These are phyloP conservation scores for Eumacrocentrus americanus DNA, from an alignment of 2,888 invertebrate species.

Conservation along the genomic window DNA sequence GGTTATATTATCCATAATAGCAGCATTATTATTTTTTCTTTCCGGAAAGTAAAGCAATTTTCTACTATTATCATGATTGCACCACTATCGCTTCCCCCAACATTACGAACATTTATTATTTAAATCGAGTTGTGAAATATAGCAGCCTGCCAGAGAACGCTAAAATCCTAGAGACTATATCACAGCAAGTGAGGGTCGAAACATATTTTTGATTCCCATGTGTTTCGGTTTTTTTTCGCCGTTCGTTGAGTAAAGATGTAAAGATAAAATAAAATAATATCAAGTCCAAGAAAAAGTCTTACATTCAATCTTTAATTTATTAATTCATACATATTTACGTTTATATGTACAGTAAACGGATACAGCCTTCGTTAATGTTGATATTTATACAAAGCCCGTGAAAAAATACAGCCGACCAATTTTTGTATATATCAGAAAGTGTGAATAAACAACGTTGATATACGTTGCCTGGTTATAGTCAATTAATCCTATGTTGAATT, in stretches of 20 bases:
- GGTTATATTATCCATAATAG: not conserved
- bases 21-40: not conserved
- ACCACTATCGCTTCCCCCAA: too few species aligned
- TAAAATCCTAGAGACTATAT: too few species aligned
- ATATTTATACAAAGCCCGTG: slow-evolving; percentile 59
- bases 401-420: slow-evolving; percentile 57
- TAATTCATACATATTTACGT: slow-evolving; percentile 8
- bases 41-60: too few species aligned
- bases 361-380: slow-evolving; percentile 42
- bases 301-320: not conserved
- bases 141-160: too few species aligned
- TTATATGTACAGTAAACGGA: slow-evolving; percentile 44
- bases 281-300: too few species aligned
- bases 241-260: not conserved
- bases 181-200: too few species aligned
- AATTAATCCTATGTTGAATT: slow-evolving; percentile 12
- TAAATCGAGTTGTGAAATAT: too few species aligned
- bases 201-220: too few species aligned
- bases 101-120: too few species aligned
- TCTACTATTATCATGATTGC: not conserved
- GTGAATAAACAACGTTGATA: slow-evolving; percentile 15
- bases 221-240: not conserved
- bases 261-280: too few species aligned
- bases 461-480: not conserved
- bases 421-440: slow-evolving; percentile 27